These are phyloP conservation scores for Antedon mediterranea DNA, from an alignment of 53 echinoderm and acorn worm species.

Conservation along the genomic window DNA sequence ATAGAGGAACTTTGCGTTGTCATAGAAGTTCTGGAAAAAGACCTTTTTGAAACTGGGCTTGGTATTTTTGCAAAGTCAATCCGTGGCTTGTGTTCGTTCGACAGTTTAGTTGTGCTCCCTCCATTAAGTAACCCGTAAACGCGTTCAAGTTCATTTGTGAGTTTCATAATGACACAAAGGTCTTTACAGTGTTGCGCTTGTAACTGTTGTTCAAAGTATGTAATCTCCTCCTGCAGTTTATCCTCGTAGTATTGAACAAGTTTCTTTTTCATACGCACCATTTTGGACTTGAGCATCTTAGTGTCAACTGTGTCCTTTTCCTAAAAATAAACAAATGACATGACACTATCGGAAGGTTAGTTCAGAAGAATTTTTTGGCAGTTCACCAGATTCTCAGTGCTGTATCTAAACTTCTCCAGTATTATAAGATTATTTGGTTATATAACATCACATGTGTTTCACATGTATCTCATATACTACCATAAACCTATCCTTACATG, in stretches of 20 bases:
- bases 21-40: neutral
- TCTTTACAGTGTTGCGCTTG: conserved; percentile 55
- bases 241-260: conserved; percentile 55
- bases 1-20: neutral
- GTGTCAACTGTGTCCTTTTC: neutral
- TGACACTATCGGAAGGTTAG: no score
- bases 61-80: neutral
- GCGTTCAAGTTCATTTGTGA: conserved; percentile 36
- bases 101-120: neutral
- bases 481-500: no score
- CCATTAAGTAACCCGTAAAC: conserved; percentile 4
- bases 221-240: conserved; percentile 53
- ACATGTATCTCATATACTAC: no score
- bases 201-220: conserved; percentile 70
- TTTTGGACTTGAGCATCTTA: conserved; percentile 31
- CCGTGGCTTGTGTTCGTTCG: conserved; percentile 13
- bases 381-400: no score
- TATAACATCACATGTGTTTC: no score
- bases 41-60: neutral
- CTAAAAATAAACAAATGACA: no score
- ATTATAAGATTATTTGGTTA: no score
- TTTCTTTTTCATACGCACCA: conserved; percentile 43
- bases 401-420: no score
- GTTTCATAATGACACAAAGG: conserved; percentile 19
- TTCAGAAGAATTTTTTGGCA: no score